Evolutionary conservation across 2,888 invertebrate genomes (phyloP).

Genomic region (Drosophila paramelanica): DNA sequence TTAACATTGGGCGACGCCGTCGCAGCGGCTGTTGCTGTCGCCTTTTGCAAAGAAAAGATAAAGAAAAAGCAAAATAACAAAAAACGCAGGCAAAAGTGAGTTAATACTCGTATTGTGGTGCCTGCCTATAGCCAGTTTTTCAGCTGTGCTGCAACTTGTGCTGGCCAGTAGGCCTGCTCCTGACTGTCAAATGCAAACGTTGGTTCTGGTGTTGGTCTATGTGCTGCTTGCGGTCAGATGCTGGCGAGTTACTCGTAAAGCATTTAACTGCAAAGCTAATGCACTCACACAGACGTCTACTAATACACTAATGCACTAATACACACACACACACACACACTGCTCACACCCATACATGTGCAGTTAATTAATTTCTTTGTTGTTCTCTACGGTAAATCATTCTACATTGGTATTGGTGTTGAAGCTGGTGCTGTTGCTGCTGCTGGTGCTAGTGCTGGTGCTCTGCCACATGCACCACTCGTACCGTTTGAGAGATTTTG

Average conservation of each 20-base stretch:
- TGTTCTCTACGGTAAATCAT: slow-evolving; percentile 80
- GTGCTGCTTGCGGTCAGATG: slow-evolving; percentile 46
- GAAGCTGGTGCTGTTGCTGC: slow-evolving; percentile 30
- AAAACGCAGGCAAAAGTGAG: slow-evolving; percentile 67
- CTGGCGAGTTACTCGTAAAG: slow-evolving; percentile 63
- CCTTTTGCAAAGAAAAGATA: slow-evolving; percentile 12
- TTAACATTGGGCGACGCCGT: slow-evolving; percentile 60
- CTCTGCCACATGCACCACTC: slow-evolving; percentile 28
- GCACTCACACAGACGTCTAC: slow-evolving; percentile 62
- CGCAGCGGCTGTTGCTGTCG: slow-evolving; percentile 12
- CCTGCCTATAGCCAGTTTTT: slow-evolving; percentile 49
- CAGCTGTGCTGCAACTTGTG: slow-evolving; percentile 46
- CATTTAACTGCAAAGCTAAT: slow-evolving; percentile 78
- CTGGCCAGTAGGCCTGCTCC: slow-evolving; percentile 50
- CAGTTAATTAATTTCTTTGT: slow-evolving; percentile 81
- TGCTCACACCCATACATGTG: slow-evolving; percentile 57
- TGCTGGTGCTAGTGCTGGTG: slow-evolving; percentile 31
- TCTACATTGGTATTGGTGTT: slow-evolving; percentile 53
- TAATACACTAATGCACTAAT: slow-evolving; percentile 28
- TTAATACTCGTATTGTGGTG: slow-evolving; percentile 58
- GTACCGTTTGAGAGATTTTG: slow-evolving; percentile 49
- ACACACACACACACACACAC: slow-evolving; percentile 19
- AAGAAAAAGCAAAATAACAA: slow-evolving; percentile 29
- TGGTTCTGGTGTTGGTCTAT: slow-evolving; percentile 14
- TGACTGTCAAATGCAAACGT: slow-evolving; percentile 74